phyloP scores from a whole-genome alignment of 2,888 invertebrate genomes.

The Lycaena phlaeas region DNA sequence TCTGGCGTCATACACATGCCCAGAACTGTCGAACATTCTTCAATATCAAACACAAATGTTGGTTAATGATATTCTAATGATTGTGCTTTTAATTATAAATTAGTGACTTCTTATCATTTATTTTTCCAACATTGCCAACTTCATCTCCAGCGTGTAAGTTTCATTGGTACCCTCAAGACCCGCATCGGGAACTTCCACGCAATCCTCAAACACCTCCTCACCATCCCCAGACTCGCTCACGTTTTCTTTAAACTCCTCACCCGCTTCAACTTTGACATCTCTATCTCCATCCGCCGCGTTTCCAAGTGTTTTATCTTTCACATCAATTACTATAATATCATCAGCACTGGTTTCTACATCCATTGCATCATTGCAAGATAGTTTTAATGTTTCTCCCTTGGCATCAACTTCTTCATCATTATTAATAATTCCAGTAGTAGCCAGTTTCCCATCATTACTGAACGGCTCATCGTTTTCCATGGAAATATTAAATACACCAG shows the following conservation, averaged over 20 bases:
- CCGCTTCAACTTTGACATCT: not conserved
- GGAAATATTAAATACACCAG: constrained; percentile 25
- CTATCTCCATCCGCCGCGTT: too few relatives aligned
- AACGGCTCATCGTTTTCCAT: not conserved
- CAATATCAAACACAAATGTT: too few relatives aligned
- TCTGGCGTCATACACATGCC: too few relatives aligned
- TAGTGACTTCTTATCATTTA: too few relatives aligned
- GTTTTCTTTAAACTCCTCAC: constrained; percentile 11
- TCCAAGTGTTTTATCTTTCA: too few relatives aligned
- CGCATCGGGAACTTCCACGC: constrained; percentile 30
- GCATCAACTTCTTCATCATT: not conserved
- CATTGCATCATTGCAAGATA: not conserved
- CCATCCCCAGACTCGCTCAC: constrained; percentile 25
- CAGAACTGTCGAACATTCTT: too few relatives aligned
- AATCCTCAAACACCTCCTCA: constrained; percentile 51
- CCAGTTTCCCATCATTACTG: too few relatives aligned
- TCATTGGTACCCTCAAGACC: constrained; percentile 25
- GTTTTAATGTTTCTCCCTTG: too few relatives aligned
- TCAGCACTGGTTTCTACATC: not conserved
- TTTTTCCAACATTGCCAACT: constrained; percentile 28
- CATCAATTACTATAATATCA: not conserved
- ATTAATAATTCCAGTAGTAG: not conserved
- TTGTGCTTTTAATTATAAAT: too few relatives aligned
- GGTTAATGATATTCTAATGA: too few relatives aligned
- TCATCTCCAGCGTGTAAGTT: constrained; percentile 59